Evolutionary conservation across 2,113 vertebrate genomes (phyloP).

Genomic region (Phalacrocorax carbo): DNA sequence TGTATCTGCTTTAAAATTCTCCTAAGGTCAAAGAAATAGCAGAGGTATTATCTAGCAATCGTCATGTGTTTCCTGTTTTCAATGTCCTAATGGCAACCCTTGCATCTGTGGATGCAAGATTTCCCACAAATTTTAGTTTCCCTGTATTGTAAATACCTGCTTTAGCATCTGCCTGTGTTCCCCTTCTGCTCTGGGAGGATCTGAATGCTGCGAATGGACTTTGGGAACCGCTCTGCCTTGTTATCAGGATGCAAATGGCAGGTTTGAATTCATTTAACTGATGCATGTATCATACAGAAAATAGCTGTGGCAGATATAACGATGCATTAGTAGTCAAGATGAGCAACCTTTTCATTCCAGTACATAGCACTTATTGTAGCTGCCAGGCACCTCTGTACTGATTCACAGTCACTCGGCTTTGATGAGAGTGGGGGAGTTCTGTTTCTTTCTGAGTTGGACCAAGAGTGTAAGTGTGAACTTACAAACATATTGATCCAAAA

Average conservation of each 20-base stretch:
- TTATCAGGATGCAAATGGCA: background rate
- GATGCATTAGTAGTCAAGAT: conserved; percentile 13
- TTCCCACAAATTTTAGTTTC: background rate
- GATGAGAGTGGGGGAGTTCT: background rate
- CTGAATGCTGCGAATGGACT: background rate
- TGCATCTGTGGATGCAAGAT: background rate
- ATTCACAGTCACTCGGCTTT: background rate
- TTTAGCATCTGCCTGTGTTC: background rate
- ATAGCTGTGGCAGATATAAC: background rate
- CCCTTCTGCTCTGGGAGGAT: background rate
- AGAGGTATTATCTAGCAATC: background rate
- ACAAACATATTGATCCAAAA: conserved; percentile 7
- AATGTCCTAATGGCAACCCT: background rate
- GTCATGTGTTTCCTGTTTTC: background rate
- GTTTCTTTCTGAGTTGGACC: background rate
- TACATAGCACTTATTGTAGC: background rate
- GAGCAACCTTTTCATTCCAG: background rate
- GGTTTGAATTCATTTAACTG: background rate
- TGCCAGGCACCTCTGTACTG: background rate
- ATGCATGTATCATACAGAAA: background rate
- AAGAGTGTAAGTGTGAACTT: background rate
- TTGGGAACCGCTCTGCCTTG: background rate
- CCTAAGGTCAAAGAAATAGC: background rate
- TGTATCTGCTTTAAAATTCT: background rate
- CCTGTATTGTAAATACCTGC: background rate